phyloP scores from a whole-genome alignment of 1,140 invertebrate species.

The Kradibia gibbosae region DNA sequence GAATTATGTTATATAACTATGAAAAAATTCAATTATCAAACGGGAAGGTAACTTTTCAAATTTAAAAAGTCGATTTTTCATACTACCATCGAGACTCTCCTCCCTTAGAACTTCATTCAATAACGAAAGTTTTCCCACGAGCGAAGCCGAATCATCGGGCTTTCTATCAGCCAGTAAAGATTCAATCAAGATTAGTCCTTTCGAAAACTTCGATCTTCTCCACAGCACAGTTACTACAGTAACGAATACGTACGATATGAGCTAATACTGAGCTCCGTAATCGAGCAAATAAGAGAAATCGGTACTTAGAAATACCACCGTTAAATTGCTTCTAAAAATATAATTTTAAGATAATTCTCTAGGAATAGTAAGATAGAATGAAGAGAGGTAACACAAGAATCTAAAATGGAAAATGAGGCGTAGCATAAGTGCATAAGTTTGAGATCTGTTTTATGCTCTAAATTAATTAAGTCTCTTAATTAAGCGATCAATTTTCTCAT shows the following conservation, averaged over 20 bases:
- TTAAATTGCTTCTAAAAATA: neutral
- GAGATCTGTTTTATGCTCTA: too few species aligned
- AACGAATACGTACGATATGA: neutral
- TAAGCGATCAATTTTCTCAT: too few species aligned
- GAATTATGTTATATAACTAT: neutral
- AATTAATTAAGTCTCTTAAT: too few species aligned
- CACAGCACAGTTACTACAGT: neutral
- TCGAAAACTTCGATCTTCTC: constrained; percentile 37
- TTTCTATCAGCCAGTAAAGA: constrained; percentile 14
- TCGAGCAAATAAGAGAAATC: constrained; percentile 32
- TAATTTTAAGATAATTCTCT: neutral
- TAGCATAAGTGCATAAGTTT: too few species aligned
- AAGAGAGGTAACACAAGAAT: neutral
- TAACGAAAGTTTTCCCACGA: constrained; percentile 45
- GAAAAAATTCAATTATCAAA: constrained; percentile 43
- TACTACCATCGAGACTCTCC: neutral
- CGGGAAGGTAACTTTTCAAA: constrained; percentile 37
- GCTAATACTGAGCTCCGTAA: constrained; percentile 18
- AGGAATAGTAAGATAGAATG: neutral
- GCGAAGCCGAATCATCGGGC: constrained; percentile 32
- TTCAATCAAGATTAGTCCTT: constrained; percentile 50
- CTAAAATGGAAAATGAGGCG: too few species aligned
- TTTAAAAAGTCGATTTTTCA: constrained; percentile 42
- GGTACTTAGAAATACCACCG: neutral
- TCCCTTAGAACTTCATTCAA: constrained; percentile 47